Percentiles rank a stretch among this genome's conserved stretches.
These are phyloP conservation scores for Caenorhabditis brenneri DNA, from an alignment of 1,140 invertebrate genomes.

Conservation along the genomic window DNA sequence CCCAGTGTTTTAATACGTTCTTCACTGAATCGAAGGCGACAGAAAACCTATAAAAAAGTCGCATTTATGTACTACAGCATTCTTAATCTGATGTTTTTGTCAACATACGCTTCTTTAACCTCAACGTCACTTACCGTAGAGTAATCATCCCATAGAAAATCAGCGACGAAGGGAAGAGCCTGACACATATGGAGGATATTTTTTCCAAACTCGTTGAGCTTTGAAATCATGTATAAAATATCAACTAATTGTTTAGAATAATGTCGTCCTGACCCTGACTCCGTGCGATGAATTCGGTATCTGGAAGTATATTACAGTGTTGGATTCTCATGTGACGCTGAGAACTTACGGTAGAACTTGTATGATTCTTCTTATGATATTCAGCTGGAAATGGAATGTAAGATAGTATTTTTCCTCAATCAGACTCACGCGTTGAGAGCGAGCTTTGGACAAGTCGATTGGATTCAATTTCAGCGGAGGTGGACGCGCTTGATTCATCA, in stretches of 20 bases:
- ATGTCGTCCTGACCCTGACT: neutral
- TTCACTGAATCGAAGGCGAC: slow-evolving; percentile 6
- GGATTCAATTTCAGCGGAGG: neutral
- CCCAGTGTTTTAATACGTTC: neutral
- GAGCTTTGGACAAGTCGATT: neutral
- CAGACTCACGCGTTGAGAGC: slow-evolving; percentile 21
- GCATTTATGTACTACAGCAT: too few species aligned
- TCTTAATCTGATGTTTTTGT: too few species aligned
- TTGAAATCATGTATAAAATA: slow-evolving; percentile 8
- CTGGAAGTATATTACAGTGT: neutral
- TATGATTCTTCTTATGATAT: neutral
- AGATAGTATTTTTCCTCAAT: neutral
- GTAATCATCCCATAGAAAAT: slow-evolving; percentile 24
- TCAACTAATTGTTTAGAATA: neutral
- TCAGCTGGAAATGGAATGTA: neutral
- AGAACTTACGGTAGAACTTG: slow-evolving; percentile 31
- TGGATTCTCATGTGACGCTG: neutral
- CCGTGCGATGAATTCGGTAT: slow-evolving; percentile 14
- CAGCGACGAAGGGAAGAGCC: neutral
- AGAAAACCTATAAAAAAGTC: neutral
- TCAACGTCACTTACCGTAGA: too few species aligned
- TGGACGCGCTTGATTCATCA: slow-evolving; percentile 12
- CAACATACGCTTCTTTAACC: too few species aligned
- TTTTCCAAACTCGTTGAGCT: slow-evolving; percentile 25
- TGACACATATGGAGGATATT: slow-evolving; percentile 2